A percentile compares a stretch with the other conserved stretches of the same genome.
phyloP scores from a whole-genome alignment of 37 sponge, comb jelly and placozoan genomes.

The Oopsacas minuta region DNA sequence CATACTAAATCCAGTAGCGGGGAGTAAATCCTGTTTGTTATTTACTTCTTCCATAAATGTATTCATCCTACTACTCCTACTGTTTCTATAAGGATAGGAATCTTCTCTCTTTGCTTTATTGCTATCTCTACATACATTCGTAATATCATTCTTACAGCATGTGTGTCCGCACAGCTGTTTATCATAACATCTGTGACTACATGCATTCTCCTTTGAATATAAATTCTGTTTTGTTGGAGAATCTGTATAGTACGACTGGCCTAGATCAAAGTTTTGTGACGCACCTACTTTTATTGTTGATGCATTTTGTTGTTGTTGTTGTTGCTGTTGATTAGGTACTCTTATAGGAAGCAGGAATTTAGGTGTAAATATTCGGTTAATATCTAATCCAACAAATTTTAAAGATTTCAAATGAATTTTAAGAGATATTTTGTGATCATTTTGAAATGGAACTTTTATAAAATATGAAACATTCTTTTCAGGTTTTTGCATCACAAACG shows the following conservation, averaged over 20 bases:
- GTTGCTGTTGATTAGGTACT: neutral
- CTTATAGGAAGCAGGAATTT: neutral
- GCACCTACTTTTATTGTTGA: neutral
- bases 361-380: neutral
- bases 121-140: neutral
- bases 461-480: neutral
- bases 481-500: neutral
- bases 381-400: neutral
- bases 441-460: neutral
- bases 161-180: neutral
- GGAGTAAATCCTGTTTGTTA: neutral
- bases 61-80: neutral
- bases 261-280: neutral
- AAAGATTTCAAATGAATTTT: neutral
- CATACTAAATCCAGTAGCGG: neutral
- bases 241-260: neutral
- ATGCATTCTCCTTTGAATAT: neutral
- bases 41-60: constrained; percentile 3
- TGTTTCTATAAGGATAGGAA: neutral
- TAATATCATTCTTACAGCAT: neutral
- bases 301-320: neutral
- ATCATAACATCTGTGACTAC: neutral
- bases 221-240: neutral
- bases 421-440: neutral
- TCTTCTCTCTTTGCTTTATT: neutral